Evolutionary conservation across 2,113 vertebrate species (phyloP).

Genomic region (Monarcha castaneiventris): DNA sequence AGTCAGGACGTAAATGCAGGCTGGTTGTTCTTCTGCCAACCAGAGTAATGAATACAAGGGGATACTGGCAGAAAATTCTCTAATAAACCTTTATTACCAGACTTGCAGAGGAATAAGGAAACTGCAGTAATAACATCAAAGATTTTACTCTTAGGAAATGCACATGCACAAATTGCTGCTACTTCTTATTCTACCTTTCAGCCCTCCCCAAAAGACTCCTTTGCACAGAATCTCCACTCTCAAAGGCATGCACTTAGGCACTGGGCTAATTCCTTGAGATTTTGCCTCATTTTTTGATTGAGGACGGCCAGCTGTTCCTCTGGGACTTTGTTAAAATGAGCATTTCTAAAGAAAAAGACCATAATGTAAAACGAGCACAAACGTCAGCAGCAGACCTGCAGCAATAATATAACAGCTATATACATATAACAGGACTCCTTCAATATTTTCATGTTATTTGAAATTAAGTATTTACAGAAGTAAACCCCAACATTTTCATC

Average conservation of each 20-base stretch:
- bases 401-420: neutral
- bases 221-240: neutral
- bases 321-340: neutral
- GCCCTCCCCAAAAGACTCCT: neutral
- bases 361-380: accelerated
- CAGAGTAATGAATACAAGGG: neutral
- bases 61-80: neutral
- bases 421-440: too few relatives aligned
- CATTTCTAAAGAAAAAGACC: neutral
- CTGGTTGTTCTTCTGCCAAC: neutral
- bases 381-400: neutral
- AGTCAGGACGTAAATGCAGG: neutral
- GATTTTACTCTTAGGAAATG: neutral
- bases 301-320: neutral
- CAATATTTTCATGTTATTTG: neutral
- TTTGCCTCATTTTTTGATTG: neutral
- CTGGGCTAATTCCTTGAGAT: neutral
- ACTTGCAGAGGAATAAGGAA: neutral
- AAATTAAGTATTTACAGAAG: neutral
- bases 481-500: neutral
- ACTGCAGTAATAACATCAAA: neutral
- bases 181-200: neutral
- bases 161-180: neutral
- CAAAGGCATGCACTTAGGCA: neutral
- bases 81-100: neutral